Percentiles rank a stretch among this genome's conserved stretches.
phyloP scores from a whole-genome alignment of 2,797 vertebrate species.

The Perodicticus potto region DNA sequence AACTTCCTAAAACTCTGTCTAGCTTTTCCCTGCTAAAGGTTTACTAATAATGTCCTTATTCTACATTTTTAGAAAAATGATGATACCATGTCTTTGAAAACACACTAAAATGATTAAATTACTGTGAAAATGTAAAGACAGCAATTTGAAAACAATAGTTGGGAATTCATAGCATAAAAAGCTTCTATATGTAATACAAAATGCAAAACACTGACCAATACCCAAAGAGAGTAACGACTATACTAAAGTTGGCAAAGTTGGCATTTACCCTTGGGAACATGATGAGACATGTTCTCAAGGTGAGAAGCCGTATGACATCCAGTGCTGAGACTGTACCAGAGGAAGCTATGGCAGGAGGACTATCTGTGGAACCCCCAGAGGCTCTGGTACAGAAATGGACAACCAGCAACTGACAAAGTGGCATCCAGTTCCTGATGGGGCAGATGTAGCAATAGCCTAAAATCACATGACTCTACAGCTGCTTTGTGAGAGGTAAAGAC shows the following conservation, averaged over 20 bases:
- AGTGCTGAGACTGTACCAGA: neutral
- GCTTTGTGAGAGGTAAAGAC: neutral
- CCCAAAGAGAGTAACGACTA: neutral
- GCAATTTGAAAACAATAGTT: neutral
- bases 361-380: neutral
- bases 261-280: neutral
- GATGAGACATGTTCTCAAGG: no score
- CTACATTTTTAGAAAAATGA: neutral
- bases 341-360: neutral
- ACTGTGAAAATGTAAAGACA: neutral
- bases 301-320: neutral
- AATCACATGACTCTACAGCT: neutral
- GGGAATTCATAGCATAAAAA: neutral
- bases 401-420: neutral
- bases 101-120: neutral
- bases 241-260: neutral
- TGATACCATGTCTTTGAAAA: neutral
- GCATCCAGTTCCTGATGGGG: neutral
- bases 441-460: neutral
- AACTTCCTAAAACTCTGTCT: neutral
- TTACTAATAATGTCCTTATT: neutral
- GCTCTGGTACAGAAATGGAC: neutral
- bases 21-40: neutral
- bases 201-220: neutral
- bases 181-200: neutral